A percentile compares a stretch with the other conserved stretches of the same genome.
Evolutionary conservation across 2,113 vertebrate species (phyloP).

Genomic region (Hiodon tergisus): DNA sequence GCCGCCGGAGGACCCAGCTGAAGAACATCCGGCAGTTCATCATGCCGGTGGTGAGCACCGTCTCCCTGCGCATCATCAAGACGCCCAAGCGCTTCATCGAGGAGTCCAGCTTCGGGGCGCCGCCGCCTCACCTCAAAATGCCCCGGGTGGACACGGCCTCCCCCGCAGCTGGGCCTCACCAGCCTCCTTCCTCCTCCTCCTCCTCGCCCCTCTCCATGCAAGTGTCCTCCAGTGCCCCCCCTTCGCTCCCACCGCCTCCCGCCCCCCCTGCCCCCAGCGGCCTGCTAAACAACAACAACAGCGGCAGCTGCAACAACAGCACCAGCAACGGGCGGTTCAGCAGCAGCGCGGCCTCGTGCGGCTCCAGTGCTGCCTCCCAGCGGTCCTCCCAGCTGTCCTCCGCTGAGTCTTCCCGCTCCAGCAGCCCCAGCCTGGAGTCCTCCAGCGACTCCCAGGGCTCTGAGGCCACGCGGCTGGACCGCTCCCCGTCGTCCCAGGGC

Average conservation of each 20-base stretch:
- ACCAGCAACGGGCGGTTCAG: constrained; percentile 78
- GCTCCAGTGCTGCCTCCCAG: constrained; percentile 88
- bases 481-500: constrained; percentile 63
- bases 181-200: constrained; percentile 46
- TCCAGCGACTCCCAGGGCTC: constrained; percentile 95
- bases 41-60: constrained; percentile 95
- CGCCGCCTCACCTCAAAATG: constrained; percentile 83
- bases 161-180: constrained; percentile 35
- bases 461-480: constrained; percentile 77
- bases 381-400: constrained; percentile 95
- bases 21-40: constrained; percentile 97
- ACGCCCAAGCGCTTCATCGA: constrained; percentile 97
- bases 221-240: constrained; percentile 30
- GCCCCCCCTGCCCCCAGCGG: constrained; percentile 31
- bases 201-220: constrained; percentile 30
- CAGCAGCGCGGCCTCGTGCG: constrained; percentile 82
- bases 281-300: constrained; percentile 47
- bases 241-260: constrained; percentile 53
- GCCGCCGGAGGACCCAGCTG: constrained; percentile 84
- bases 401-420: constrained; percentile 92
- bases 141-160: constrained; percentile 61
- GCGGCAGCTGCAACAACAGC: constrained; percentile 56
- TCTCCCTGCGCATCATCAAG: constrained; percentile 93
- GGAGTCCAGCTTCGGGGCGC: constrained; percentile 72
- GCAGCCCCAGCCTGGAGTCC: constrained; percentile 90